Base-by-base conservation (phyloP, 37 sponge, comb jelly and placozoan genomes). In the Tethya wilhelma region DNA sequence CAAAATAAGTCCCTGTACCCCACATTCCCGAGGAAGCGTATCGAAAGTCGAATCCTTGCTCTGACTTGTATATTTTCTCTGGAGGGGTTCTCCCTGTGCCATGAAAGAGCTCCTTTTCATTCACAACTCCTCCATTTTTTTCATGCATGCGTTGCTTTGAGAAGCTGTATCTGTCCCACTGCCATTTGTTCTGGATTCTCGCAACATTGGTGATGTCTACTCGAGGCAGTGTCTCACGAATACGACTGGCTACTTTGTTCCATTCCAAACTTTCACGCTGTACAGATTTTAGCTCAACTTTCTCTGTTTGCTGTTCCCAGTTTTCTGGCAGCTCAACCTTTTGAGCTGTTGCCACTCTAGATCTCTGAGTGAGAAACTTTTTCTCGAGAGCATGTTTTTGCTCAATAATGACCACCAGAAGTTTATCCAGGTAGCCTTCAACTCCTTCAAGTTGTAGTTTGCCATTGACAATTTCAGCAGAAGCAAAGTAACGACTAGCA, bases 1-100 rank as follows among this genome's bases (percentile, higher is more conserved):
- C 94, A 86, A 93, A 93, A 43, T 93, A 93, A 34, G 70, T 81
- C 2, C 87, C 94, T 2, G 69, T 49, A 7, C 94, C 94, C 94
- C 94, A 93, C 86, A 89, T 68, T 6, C 87, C 87, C 0, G 17
- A 20, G 29, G 67, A 37, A 36, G 38, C 37, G 17, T 31, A 31
- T 9, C 94, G 86, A 32, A 80, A 68, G 58, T 93, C 94, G 74
- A 87, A 87, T 0, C 88, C 88, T 63, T 91, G 71, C 30, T 82
- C 88, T n/a, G 82, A 79, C 28, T 56, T 66, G 64, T 78, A 87
- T 4, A 91, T 70, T 0, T 59, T 67, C 4, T 74, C 53, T 0
- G 93, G 93, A 20, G 59, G 32, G 2, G 73, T 83, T 11, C 34
- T 1, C 0, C 76, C 58, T 28, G 93, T 91, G 0, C 93, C 93